Evolutionary conservation across 2,888 invertebrate genomes (phyloP), one percentile per base, ranked within the genome.

Genomic region (Aricia artaxerxes): DNA sequence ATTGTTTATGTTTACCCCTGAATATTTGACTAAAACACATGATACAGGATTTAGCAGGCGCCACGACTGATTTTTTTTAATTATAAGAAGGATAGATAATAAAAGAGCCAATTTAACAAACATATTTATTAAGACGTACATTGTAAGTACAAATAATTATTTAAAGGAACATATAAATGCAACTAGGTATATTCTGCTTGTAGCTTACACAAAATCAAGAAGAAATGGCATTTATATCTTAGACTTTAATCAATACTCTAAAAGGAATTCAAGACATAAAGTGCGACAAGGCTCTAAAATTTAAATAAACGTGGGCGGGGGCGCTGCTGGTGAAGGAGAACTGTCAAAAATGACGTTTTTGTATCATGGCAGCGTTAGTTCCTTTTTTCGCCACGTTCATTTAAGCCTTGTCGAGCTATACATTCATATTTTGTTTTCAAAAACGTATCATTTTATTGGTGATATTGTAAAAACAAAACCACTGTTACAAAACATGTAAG

Each of bases 71-170:
- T 38, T 38, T 38, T 38, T 3, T 49, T 9, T 11, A 11, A 49
- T 49, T 49, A 49, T 49, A 4, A 53, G 13, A 13, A 53, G 57
- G 57, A 57, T 57, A 57, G 57, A 57, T 31, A 69, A 38, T 35
- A 35, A 69, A 69, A 69, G 69, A 69, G 16, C 13, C 69, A 69
- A 38, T 69, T 69, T 13, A 69, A 69, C 35, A 69, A 69, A 69
- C 69, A 38, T 38, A 35, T 69, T 69, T 69, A 69, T 38, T 69
- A 69, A 13, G 35, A 38, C 35, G 35, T 69, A 69, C 69, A 76
- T 57, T 35, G 31, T 57, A 49, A 76, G 44, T 69, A 69, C 69
- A 69, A 49, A 78, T 44, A 78, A 72, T 53, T 72, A 78, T 24
- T 69, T 35, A 69, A 38, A 69, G 69, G 69, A 69, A 69, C 69